These are phyloP conservation scores for Xylocopa sonorina DNA, from an alignment of 1,140 invertebrate genomes.

Conservation along the genomic window DNA sequence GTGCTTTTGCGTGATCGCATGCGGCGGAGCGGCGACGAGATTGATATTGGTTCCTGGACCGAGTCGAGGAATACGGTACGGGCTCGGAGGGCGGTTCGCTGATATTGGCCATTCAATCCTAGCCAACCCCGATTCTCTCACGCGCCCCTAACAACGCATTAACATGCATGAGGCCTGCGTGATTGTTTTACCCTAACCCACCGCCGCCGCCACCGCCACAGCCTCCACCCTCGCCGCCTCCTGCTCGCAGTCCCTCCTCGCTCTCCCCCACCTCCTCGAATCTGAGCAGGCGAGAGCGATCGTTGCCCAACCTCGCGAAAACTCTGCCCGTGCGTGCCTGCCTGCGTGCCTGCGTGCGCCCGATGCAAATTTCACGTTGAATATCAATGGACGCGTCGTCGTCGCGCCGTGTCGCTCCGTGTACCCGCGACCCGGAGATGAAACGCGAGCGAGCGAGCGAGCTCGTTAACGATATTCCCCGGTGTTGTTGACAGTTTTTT, in stretches of 20 bases:
- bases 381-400: constrained; percentile 63
- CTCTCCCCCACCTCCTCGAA: constrained; percentile 66
- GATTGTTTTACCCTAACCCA: constrained; percentile 81
- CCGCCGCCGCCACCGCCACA: constrained; percentile 37
- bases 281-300: constrained; percentile 75
- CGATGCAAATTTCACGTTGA: constrained; percentile 79
- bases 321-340: constrained; percentile 65
- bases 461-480: constrained; percentile 53
- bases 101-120: constrained; percentile 81
- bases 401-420: constrained; percentile 11
- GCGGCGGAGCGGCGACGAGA: constrained; percentile 61
- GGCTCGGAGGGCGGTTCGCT: constrained; percentile 75
- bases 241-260: constrained; percentile 1
- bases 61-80: constrained; percentile 68
- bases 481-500: constrained; percentile 52
- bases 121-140: constrained; percentile 76
- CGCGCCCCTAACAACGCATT: constrained; percentile 80
- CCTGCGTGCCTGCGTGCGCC: too few species aligned
- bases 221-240: neutral
- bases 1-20: constrained; percentile 66
- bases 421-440: constrained; percentile 7
- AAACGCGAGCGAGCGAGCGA: constrained; percentile 7
- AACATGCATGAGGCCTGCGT: constrained; percentile 82
- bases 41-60: constrained; percentile 79
- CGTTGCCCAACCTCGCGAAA: constrained; percentile 60